These are phyloP conservation scores for Aurelia sp. DNA, from an alignment of 30 jellyfish, hydroid and myxozoan genomes.

Conservation along the genomic window DNA sequence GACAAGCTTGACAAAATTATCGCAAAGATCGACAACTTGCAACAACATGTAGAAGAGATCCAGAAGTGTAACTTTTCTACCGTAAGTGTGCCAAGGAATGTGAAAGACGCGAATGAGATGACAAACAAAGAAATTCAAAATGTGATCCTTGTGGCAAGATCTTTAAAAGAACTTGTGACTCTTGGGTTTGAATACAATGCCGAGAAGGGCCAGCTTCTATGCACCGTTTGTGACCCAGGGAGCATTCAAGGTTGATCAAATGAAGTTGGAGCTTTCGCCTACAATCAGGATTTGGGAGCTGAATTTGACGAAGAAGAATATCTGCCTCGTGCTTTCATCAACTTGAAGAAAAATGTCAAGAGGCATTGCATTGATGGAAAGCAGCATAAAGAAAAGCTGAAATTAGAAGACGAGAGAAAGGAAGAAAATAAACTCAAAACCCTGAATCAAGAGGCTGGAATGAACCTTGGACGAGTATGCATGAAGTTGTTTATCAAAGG, in stretches of 20 bases:
- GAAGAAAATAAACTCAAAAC: slow-evolving; percentile 5
- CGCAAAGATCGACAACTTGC: no score
- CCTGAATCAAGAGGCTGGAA: slow-evolving; percentile 19
- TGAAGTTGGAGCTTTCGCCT: slow-evolving; percentile 13
- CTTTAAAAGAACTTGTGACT: slow-evolving; percentile 14
- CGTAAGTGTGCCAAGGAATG: not conserved
- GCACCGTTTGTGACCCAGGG: slow-evolving; percentile 16
- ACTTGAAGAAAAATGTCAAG: slow-evolving; percentile 9
- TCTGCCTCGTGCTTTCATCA: slow-evolving; percentile 15
- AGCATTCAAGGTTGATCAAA: not conserved
- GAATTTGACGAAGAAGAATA: slow-evolving; percentile 26
- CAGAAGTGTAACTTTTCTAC: no score
- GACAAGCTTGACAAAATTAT: no score
- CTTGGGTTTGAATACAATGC: slow-evolving; percentile 6
- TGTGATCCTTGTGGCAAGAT: slow-evolving; percentile 4
- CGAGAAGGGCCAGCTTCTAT: slow-evolving; percentile 19
- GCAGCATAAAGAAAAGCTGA: not conserved
- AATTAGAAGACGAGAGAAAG: not conserved
- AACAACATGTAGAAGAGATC: no score
- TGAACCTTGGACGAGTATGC: slow-evolving; percentile 12
- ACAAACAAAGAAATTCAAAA: slow-evolving; percentile 12
- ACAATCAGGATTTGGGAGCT: not conserved
- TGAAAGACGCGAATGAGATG: not conserved
- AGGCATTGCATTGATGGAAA: slow-evolving; percentile 13
- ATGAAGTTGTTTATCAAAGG: not conserved